Evolutionary conservation across 2,797 vertebrate species (phyloP).

Genomic region (Rhyacichthys aspro): DNA sequence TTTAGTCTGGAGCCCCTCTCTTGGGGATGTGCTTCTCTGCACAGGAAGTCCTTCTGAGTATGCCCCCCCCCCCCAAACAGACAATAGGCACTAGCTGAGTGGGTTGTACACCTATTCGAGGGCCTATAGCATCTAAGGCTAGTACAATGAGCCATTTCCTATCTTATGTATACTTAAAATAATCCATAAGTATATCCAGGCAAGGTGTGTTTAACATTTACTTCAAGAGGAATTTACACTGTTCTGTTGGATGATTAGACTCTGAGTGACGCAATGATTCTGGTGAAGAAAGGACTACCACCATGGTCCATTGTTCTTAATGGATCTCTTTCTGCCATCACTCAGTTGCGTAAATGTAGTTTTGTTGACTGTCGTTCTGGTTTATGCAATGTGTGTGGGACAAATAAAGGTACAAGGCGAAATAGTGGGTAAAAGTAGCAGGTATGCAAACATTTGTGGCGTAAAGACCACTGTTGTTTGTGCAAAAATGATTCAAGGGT

Average conservation of each 20-base stretch:
- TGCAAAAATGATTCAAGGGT: too few species aligned
- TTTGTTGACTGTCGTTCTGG: constrained; percentile 58
- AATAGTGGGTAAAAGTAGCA: too few species aligned
- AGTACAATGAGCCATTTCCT: background rate
- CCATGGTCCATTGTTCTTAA: constrained; percentile 46
- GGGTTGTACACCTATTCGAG: constrained; percentile 31
- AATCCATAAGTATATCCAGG: too few species aligned
- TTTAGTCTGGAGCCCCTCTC: constrained; percentile 94
- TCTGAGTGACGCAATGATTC: too few species aligned
- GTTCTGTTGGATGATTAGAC: constrained; percentile 67
- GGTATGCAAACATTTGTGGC: too few species aligned
- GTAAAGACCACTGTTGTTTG: too few species aligned
- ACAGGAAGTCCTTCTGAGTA: constrained; percentile 90
- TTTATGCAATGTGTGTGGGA: too few species aligned
- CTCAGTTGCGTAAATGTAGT: constrained; percentile 56
- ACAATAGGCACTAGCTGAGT: constrained; percentile 33
- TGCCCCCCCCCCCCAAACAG: too few species aligned
- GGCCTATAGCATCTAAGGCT: too few species aligned
- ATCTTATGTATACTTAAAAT: too few species aligned
- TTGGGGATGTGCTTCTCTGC: constrained; percentile 82
- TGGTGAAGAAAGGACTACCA: constrained; percentile 41
- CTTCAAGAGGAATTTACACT: constrained; percentile 60
- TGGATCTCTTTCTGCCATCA: constrained; percentile 52
- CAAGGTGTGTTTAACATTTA: constrained; percentile 58
- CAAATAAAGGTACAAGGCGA: too few species aligned